Evolutionary conservation across 2,888 invertebrate species (phyloP), one percentile per base, ranked within the genome.

Genomic region (Congeria kusceri): DNA sequence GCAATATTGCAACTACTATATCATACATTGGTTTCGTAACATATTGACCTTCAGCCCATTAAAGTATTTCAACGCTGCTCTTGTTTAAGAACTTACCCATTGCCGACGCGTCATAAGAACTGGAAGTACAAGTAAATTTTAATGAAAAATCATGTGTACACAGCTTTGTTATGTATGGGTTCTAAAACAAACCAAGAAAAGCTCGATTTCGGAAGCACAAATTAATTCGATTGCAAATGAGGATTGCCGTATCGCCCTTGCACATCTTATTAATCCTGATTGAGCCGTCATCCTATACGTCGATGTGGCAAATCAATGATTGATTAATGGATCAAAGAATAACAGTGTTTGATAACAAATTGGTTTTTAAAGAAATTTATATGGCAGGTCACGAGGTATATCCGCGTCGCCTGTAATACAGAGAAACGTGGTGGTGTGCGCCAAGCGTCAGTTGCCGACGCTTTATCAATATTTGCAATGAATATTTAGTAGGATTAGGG

Each of bases 181-280:
- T 3, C n/a, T 39, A 39, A 39, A 39, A 39, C 39, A 5, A 11
- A 39, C 11, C 39, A 39, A 39, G 39, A 39, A 39, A 3, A 11
- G 11, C 15, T 39, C 15, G 39, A 15, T 39, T 39, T 15, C 39
- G 9, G 9, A 5, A 39, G 15, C 9, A 39, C 39, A 39, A 3
- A 39, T 39, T 39, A 39, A 39, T 39, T 39, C 39, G 15, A 39
- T 39, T 39, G 39, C 39, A 39, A 39, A 39, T 39, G 9, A 11
- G 39, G 39, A 39, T 39, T 20, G 39, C 32, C 74, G 77, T 83
- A 83, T 83, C 83, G 28, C 29, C 64, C 23, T 32, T 70, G 32
- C 66, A 71, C 83, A 83, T 83, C 83, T 83, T 76, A 69, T 61
- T 83, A 78, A 83, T 83, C 76, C 83, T 56, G 70, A 79, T 73